Percentiles rank a stretch among this genome's conserved stretches.
phyloP scores from a whole-genome alignment of 2,113 vertebrate genomes.

The Sebastes fasciatus region DNA sequence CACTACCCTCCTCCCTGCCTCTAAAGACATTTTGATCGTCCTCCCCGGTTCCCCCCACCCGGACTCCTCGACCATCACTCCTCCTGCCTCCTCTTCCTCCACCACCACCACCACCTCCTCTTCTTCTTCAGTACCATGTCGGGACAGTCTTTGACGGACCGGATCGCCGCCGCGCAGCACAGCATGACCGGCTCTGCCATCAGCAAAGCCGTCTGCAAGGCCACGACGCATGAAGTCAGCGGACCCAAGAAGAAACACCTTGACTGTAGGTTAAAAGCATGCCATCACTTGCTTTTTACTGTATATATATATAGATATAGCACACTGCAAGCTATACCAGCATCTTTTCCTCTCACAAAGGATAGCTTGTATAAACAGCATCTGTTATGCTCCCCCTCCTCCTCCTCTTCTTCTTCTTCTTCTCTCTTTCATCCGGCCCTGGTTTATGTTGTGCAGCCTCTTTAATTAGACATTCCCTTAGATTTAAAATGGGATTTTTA shows the following conservation, averaged over 20 bases:
- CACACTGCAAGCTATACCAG: constrained; percentile 41
- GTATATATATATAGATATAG: constrained; percentile 24
- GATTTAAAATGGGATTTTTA: constrained; percentile 56
- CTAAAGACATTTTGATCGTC: constrained; percentile 81
- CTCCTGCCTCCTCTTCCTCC: constrained; percentile 44
- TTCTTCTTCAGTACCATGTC: constrained; percentile 82
- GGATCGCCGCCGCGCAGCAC: constrained; percentile 91
- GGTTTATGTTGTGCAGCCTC: constrained; percentile 53
- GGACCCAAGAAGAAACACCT: constrained; percentile 94
- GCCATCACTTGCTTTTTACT: constrained; percentile 65
- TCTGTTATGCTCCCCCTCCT: neutral
- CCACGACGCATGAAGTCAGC: constrained; percentile 93
- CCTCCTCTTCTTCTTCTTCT: neutral
- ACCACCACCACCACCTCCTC: constrained; percentile 14
- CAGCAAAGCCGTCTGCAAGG: constrained; percentile 92
- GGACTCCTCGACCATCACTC: constrained; percentile 71
- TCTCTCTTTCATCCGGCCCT: constrained; percentile 41
- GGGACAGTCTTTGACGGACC: constrained; percentile 92
- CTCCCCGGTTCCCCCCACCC: constrained; percentile 64
- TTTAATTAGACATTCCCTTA: constrained; percentile 70
- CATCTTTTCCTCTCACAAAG: constrained; percentile 65
- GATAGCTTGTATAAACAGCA: constrained; percentile 57
- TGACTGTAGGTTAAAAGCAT: constrained; percentile 89
- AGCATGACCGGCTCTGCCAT: constrained; percentile 90
- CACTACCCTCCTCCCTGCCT: constrained; percentile 72